phyloP scores from a whole-genome alignment of 2,797 vertebrate species.

The Hirundo rustica region DNA sequence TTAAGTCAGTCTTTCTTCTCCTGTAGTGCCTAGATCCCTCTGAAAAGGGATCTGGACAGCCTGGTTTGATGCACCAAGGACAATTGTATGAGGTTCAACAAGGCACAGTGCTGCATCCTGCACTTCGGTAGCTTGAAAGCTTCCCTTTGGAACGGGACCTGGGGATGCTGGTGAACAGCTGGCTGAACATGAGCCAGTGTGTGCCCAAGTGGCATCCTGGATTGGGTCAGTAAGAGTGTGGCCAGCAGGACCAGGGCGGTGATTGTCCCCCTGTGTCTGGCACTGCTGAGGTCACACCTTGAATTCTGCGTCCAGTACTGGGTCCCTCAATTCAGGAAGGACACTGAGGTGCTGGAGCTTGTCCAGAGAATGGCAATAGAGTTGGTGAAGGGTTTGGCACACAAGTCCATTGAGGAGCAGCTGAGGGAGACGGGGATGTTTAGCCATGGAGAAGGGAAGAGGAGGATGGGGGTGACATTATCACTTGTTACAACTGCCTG shows the following conservation, averaged over 20 bases:
- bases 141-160: background rate
- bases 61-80: background rate
- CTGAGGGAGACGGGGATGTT: background rate
- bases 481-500: background rate
- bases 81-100: background rate
- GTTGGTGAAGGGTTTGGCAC: background rate
- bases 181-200: rapidly evolving
- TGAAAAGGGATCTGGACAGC: background rate
- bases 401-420: rapidly evolving
- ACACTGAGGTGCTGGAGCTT: rapidly evolving
- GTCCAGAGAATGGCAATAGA: background rate
- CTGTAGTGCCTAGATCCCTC: background rate
- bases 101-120: background rate
- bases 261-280: rapidly evolving
- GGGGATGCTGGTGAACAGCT: background rate
- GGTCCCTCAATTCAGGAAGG: background rate
- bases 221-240: background rate
- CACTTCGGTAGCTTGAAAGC: background rate
- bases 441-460: background rate
- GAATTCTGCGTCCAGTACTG: background rate
- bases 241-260: background rate
- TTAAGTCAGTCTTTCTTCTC: background rate
- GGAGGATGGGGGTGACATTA: background rate
- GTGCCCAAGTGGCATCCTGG: background rate
- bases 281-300: rapidly evolving